Percentiles rank a stretch among this genome's conserved stretches.
Evolutionary conservation across 2,113 vertebrate genomes (phyloP).

Genomic region (Prolemur simus): DNA sequence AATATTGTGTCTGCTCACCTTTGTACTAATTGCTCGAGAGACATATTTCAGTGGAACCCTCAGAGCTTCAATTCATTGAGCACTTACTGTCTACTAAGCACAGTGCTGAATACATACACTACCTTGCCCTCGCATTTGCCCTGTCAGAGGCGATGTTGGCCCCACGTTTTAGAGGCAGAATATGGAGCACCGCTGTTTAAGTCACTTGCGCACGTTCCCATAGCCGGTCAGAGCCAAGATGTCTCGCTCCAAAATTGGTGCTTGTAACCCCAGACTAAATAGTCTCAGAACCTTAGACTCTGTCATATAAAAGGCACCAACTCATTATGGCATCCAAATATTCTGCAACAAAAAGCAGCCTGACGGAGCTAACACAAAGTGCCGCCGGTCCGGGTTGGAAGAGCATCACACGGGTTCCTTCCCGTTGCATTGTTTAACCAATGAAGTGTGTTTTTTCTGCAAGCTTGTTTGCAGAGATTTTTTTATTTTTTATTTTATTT

Average conservation of each 20-base stretch:
- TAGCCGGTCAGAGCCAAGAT: neutral
- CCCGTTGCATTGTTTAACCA: neutral
- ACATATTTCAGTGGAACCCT: neutral
- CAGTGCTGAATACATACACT: neutral
- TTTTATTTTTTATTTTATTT: no score
- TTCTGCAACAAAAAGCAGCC: no score
- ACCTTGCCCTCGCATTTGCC: neutral
- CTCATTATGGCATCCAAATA: neutral
- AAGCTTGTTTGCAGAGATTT: neutral
- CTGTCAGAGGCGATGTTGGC: no score
- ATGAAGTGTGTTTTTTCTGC: fast-evolving
- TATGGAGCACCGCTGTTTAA: neutral
- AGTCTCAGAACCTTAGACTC: neutral
- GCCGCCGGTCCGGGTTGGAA: neutral
- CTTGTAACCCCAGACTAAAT: neutral
- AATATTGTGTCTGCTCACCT: neutral
- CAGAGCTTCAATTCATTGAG: neutral
- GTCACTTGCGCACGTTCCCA: neutral
- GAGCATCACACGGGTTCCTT: neutral
- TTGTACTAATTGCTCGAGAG: neutral
- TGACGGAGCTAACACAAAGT: neutral
- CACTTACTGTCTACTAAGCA: no score
- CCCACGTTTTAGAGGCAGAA: neutral
- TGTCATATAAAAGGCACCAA: neutral
- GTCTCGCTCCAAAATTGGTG: neutral